A percentile compares a stretch with the other conserved stretches of the same genome.
Conservation (phyloP, 2,888 invertebrate species). For the Drosophila algonquin region DNA sequence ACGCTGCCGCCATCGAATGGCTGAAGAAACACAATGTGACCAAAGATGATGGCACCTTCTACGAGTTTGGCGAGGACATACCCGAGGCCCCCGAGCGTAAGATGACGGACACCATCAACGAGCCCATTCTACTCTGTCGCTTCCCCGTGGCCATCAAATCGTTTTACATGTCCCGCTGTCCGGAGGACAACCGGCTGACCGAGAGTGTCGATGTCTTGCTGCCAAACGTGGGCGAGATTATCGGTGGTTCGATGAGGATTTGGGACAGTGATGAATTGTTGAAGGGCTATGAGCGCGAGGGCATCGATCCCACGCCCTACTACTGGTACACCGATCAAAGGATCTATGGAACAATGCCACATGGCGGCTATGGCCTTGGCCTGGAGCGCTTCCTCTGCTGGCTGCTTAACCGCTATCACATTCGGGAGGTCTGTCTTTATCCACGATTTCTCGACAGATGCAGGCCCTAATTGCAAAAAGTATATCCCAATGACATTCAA, state of each 20-base stretch:
- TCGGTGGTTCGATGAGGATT: slow-evolving; percentile 99
- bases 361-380: slow-evolving; percentile 99
- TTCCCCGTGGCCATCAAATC: slow-evolving; percentile 98
- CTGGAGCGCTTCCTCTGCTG: slow-evolving; percentile 98
- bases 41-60: slow-evolving; percentile 98
- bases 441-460: slow-evolving; percentile 98
- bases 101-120: slow-evolving; percentile 98
- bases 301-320: slow-evolving; percentile 96
- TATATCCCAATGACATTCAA: neutral
- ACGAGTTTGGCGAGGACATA: slow-evolving; percentile 99
- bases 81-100: slow-evolving; percentile 99
- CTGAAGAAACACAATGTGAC: slow-evolving; percentile 95
- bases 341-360: slow-evolving; percentile 96
- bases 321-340: slow-evolving; percentile 99
- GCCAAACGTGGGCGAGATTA: slow-evolving; percentile 99
- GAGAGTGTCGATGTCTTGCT: slow-evolving; percentile 98
- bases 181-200: slow-evolving; percentile 93
- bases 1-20: slow-evolving; percentile 96
- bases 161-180: slow-evolving; percentile 98
- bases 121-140: slow-evolving; percentile 96
- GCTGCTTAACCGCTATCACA: slow-evolving; percentile 97
- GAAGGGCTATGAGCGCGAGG: slow-evolving; percentile 91
- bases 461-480: slow-evolving; percentile 87
- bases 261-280: slow-evolving; percentile 90
- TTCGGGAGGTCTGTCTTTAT: slow-evolving; percentile 98